Evolutionary conservation across 2,113 vertebrate genomes (phyloP).

Genomic region (Rana temporaria): DNA sequence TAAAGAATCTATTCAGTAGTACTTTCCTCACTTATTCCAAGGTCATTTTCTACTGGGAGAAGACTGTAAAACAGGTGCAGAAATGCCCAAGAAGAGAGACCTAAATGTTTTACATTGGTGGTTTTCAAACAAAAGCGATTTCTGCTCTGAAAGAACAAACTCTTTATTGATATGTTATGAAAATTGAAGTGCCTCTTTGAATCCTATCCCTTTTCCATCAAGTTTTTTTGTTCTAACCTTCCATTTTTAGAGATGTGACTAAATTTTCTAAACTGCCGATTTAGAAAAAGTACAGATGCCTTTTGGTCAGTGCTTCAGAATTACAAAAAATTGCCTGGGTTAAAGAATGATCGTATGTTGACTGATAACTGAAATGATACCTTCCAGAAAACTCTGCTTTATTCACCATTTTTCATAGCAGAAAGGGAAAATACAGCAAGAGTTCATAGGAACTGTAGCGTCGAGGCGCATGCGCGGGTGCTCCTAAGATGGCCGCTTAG

Average conservation of each 20-base stretch:
- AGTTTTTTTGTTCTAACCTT: conserved; percentile 17
- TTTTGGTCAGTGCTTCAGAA: no score
- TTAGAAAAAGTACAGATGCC: no score
- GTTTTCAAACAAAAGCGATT: conserved; percentile 31
- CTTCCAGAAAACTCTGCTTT: no score
- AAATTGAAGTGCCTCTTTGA: neutral
- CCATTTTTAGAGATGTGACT: neutral
- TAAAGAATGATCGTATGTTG: no score
- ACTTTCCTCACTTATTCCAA: conserved; percentile 48
- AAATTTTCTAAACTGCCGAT: neutral
- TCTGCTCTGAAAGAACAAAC: conserved; percentile 29
- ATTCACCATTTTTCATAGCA: no score
- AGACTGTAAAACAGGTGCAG: conserved; percentile 50
- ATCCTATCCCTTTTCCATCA: neutral
- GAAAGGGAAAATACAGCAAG: no score
- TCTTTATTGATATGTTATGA: conserved; percentile 14
- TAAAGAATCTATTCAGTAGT: conserved; percentile 46
- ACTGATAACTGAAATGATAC: no score
- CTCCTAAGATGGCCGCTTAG: no score
- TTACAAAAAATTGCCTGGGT: neutral
- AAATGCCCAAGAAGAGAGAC: conserved; percentile 37
- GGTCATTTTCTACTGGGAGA: conserved; percentile 47
- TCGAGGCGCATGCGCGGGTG: no score
- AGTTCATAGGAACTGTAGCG: no score
- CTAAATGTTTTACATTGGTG: conserved; percentile 46